Conservation (phyloP, 2,797 vertebrate genomes). For the Cheirogaleus major region DNA sequence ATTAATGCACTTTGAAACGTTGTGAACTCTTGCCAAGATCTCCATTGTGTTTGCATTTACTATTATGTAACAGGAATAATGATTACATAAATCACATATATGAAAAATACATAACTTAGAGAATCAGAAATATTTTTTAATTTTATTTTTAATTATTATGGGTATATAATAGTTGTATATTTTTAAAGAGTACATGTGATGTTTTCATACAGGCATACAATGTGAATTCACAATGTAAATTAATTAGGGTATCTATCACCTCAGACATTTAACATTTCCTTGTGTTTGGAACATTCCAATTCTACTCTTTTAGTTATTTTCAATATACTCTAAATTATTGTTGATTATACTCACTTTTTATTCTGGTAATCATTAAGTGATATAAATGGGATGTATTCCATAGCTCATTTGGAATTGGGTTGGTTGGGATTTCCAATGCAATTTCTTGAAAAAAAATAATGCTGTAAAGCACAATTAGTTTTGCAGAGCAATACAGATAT, state of each 20-base stretch:
- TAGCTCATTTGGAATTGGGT: not conserved
- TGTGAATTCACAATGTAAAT: no score
- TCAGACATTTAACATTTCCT: no score
- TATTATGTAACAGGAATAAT: not conserved
- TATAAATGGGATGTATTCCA: not conserved
- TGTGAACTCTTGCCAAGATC: not conserved
- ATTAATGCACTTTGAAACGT: not conserved
- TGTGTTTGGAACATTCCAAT: no score
- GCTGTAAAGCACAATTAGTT: not conserved
- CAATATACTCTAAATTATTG: not conserved
- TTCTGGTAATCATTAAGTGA: not conserved
- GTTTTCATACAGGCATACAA: no score
- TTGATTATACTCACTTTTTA: not conserved
- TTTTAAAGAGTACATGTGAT: no score
- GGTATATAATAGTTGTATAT: no score
- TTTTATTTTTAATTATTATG: no score
- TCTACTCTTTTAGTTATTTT: no score
- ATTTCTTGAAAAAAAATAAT: no score
- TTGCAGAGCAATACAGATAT: not conserved
- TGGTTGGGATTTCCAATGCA: not conserved
- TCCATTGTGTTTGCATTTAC: conserved; percentile 25
- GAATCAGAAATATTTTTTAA: not conserved
- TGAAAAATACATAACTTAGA: conserved; percentile 24
- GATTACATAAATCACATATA: conserved; percentile 21
- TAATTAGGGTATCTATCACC: no score